Evolutionary conservation across 2,797 vertebrate genomes (phyloP), one percentile per base, ranked within the genome.

Genomic region (Diceros bicornis): DNA sequence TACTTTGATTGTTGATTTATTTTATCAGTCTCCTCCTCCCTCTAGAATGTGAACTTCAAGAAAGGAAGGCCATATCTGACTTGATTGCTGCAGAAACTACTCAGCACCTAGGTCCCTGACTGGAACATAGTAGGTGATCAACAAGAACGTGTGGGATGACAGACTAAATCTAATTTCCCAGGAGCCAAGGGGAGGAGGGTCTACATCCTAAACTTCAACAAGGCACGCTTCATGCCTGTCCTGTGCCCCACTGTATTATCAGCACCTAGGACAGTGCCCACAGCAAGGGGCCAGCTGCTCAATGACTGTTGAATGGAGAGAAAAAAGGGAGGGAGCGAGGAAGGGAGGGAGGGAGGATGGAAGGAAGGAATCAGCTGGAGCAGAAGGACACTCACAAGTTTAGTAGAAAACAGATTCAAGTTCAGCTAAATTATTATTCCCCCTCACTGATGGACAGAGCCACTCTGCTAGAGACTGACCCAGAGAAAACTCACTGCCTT

Each of bases 231-330:
- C 47, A 4, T 1, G 16, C 16, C 77, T 47, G 1, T 7, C 20
- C 4, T 7, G 5, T 14, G 18, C 4, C 14, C 14, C 0, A 25
- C 17, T 2, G 41, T n/a, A 1, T 61, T 41, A 2, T 27, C 50
- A 96, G 92, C 64, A 90, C 84, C 79, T 4, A 7, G 86, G 92
- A 96, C 78, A 96, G 68, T 8, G 1, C 32, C 89, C 61, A 17
- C 1, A 17, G 32, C 32, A 2, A 16, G 0, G 1, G 29, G 14
- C 12, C 4, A 37, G 55, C 59, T 71, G 3, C 18, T 17, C 47
- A 12, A 17, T 18, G 5, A 25, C 66, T 29, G 18, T 4, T 47
- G 69, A 55, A 50, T 23, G 34, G 32, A 16, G 8, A 50, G 16
- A 25, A 20, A 4, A 20, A 27, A 34, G 9, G 41, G 25, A 57